Evolutionary conservation across 2,888 invertebrate species (phyloP), one percentile per base, ranked within the genome.

Genomic region (Cordilura impudica): DNA sequence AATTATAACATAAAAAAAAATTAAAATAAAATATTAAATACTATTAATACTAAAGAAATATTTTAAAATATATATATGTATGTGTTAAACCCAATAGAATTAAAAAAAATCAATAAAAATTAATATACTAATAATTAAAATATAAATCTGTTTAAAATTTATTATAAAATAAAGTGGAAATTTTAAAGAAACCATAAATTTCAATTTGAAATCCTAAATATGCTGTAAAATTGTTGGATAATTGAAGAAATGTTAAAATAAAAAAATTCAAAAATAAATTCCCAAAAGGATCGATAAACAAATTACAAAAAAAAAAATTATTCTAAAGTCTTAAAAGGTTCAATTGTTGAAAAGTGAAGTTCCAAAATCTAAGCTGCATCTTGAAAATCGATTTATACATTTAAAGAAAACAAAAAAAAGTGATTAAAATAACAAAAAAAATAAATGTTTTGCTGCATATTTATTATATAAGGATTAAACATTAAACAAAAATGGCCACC

Each of bases 371-470:
- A 72, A 72, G 81, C 81, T 82, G 82, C 81, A 81, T 81, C 81
- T 82, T 82, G 77, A 78, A 72, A 81, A 81, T 79, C 82, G 79
- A 56, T 47, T 26, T 14, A 61, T 49, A 75, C 61, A n/a, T 14
- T 66, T 1, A 49, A n/a, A 39, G 4, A 39, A 3, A 39, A 0
- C n/a, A 39, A 16, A 29, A 51, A 35, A 31, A 56, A 70, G 21
- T 53, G 31, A 56, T 45, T 6, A 16, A 69, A 43, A 51, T 8
- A 61, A 54, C 18, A 70, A 73, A 63, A 31, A 35, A 49, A 45
- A 63, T 35, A 16, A 26, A 23, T 14, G 8, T 23, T 16, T 23
- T 26, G 14, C n/a, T 5, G 26, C n/a, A 6, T 39, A 71, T 78
- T 66, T 53, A 70, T 65, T 58, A 54, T n/a, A 49, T 65, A 71